Base-by-base conservation (phyloP, 2,797 vertebrate genomes). In the Tiaroga cobitis region DNA sequence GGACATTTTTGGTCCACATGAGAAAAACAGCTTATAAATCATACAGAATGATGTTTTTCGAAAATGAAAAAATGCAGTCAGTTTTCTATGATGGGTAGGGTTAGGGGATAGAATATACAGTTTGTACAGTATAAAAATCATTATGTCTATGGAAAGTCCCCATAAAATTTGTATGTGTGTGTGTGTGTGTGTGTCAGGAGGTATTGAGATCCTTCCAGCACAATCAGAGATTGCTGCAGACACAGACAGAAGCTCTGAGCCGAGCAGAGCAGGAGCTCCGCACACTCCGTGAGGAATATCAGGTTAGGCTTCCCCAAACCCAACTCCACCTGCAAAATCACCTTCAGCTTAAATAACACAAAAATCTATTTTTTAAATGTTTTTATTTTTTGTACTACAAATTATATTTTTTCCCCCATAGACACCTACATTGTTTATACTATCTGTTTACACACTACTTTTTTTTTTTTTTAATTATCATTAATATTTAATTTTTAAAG, bases 121-220 rank as follows among this genome's bases (percentile, higher is more conserved):
- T 26, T 63, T 63, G 61, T 6, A 63, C 9, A 9, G 56, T 29
- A 15, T 29, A 29, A 15, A 56, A 63, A 63, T 63, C 13, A 16
- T 63, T 29, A 15, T 15, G 59, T 61, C 59, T 26, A 26, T 61
- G n/a, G 11, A 61, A 61, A 63, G n/a, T 29, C 59, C 59, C 11
- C 2, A 3, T 63, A 63, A 29, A 26, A 29, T 26, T 3, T 63
- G 1, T 2, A 16, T 46, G 18, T 89, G 1, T 88, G 80, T 88
- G 37, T 89, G 63, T 90, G 83, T 92, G 90, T 89, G 86, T 90
- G 92, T 92, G 87, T 92, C 76, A 98, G 98, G 96, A 94, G 89
- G 90, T 97, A 89, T 91, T 98, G 91, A 95, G 87, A 87, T 95
- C 96, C 90, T 93, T 98, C 88, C 95, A 96, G 87, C 92, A 93